Conservation (phyloP, 2,888 invertebrate species). For the Polyommatus icarus region DNA sequence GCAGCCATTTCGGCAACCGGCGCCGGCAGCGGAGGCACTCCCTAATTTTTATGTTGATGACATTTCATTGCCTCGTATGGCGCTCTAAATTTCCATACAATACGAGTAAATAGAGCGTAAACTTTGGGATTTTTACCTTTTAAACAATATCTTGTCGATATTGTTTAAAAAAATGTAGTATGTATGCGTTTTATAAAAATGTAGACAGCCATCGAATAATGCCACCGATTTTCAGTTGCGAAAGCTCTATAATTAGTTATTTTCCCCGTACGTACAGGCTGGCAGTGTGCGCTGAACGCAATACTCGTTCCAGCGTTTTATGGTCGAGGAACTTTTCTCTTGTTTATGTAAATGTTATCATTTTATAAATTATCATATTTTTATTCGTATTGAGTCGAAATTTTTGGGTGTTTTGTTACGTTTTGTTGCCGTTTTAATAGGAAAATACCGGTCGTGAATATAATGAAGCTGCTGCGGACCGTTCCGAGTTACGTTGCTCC, state of each 20-base stretch:
- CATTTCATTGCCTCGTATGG: too few relatives aligned
- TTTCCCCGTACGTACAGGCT: background rate
- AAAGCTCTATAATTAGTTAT: background rate
- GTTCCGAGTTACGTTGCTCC: background rate
- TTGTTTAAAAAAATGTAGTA: too few relatives aligned
- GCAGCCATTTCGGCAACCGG: too few relatives aligned
- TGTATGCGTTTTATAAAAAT: too few relatives aligned
- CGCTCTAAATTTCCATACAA: too few relatives aligned
- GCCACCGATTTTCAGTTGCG: too few relatives aligned
- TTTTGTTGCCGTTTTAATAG: background rate
- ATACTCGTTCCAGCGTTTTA: background rate
- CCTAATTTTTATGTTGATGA: too few relatives aligned
- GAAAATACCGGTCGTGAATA: background rate
- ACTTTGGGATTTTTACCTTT: too few relatives aligned
- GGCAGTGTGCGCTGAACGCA: background rate
- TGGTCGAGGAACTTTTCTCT: slow-evolving; percentile 21
- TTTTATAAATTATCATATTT: slow-evolving; percentile 10
- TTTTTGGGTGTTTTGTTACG: slow-evolving; percentile 4
- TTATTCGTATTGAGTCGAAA: background rate
- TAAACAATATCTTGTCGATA: too few relatives aligned
- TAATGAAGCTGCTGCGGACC: background rate
- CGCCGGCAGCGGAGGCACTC: too few relatives aligned
- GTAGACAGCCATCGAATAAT: too few relatives aligned
- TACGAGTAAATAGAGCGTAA: too few relatives aligned
- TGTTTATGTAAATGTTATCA: slow-evolving; percentile 29